A percentile compares a stretch with the other conserved stretches of the same genome.
Evolutionary conservation across 2,888 invertebrate species (phyloP).

Genomic region (Stictocephala bisonia): DNA sequence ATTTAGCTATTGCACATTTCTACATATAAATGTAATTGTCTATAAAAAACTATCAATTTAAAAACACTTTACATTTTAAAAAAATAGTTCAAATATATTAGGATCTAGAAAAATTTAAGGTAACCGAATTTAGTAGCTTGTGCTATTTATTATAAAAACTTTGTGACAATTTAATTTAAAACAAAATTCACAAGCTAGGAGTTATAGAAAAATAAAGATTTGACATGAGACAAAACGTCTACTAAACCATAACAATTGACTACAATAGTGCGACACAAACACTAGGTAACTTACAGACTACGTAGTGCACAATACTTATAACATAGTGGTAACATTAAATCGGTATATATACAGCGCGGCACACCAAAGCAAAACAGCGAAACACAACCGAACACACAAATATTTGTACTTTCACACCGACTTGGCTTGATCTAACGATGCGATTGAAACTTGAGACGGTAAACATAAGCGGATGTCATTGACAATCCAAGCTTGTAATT

Average conservation of each 20-base stretch:
- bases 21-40: slow-evolving; percentile 38
- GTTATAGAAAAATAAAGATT: slow-evolving; percentile 50
- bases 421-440: slow-evolving; percentile 43
- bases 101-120: slow-evolving; percentile 41
- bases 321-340: slow-evolving; percentile 50
- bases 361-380: slow-evolving; percentile 50
- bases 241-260: slow-evolving; percentile 47
- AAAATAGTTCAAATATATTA: slow-evolving; percentile 42
- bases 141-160: slow-evolving; percentile 41
- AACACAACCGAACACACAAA: slow-evolving; percentile 33
- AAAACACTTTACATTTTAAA: slow-evolving; percentile 44
- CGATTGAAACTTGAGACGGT: slow-evolving; percentile 41
- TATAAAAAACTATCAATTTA: slow-evolving; percentile 46
- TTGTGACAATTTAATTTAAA: slow-evolving; percentile 19
- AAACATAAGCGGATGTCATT: slow-evolving; percentile 21
- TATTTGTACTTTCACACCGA: slow-evolving; percentile 45
- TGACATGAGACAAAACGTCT: slow-evolving; percentile 41
- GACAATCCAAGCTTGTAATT: slow-evolving; percentile 2
- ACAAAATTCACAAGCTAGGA: slow-evolving; percentile 45
- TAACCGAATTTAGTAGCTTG: slow-evolving; percentile 44
- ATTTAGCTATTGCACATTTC: slow-evolving; percentile 46
- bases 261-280: slow-evolving; percentile 41
- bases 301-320: slow-evolving; percentile 44
- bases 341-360: slow-evolving; percentile 38
- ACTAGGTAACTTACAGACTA: slow-evolving; percentile 46